These are phyloP conservation scores for Gymnorhina tibicen DNA, from an alignment of 2,113 vertebrate species.

Conservation along the genomic window DNA sequence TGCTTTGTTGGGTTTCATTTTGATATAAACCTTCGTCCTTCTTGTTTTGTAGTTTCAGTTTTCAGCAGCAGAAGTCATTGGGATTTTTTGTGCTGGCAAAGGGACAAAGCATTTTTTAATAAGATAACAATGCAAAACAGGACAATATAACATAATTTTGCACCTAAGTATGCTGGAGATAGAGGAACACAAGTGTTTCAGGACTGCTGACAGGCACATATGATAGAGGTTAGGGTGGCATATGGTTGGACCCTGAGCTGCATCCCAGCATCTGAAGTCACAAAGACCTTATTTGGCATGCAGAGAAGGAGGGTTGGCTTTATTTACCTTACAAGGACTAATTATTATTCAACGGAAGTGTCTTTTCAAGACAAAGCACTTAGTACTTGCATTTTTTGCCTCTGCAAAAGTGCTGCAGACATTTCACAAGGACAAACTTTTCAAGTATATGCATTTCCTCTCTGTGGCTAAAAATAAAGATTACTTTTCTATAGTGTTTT, in stretches of 20 bases:
- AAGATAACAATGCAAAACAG: not conserved
- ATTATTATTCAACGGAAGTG: slow-evolving; percentile 17
- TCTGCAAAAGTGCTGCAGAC: not conserved
- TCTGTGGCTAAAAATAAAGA: not conserved
- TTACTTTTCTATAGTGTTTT: not conserved
- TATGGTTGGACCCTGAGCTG: not conserved
- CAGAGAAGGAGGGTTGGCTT: not conserved
- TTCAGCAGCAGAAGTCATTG: not conserved
- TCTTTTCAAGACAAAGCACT: slow-evolving; percentile 13
- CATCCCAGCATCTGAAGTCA: not conserved
- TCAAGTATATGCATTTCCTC: not conserved
- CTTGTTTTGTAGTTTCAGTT: not conserved
- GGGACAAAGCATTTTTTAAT: not conserved
- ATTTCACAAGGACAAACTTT: not conserved
- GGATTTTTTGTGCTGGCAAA: not conserved
- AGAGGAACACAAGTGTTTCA: not conserved
- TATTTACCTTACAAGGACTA: not conserved
- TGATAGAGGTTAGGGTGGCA: not conserved
- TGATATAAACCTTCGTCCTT: not conserved
- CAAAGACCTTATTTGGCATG: not conserved
- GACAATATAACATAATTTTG: not conserved
- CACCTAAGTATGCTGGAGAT: not conserved
- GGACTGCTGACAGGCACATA: not conserved
- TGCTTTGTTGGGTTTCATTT: not conserved
- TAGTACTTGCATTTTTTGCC: not conserved